These are phyloP conservation scores for Gulo gulo DNA, from an alignment of 2,113 vertebrate species.

Conservation along the genomic window DNA sequence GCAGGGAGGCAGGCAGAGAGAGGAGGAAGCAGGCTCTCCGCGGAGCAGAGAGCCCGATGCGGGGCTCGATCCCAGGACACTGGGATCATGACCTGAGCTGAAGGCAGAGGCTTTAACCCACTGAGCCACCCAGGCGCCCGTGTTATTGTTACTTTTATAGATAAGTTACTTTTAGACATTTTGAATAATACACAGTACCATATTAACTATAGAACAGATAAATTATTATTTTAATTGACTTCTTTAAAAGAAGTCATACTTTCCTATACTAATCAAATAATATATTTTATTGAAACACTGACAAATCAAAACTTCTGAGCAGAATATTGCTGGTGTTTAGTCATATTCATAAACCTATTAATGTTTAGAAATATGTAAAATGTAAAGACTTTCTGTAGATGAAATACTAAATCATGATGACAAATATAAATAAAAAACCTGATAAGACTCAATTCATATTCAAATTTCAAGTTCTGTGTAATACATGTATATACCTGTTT, in stretches of 20 bases:
- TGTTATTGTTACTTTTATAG: too few relatives aligned
- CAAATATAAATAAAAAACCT: background rate
- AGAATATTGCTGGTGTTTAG: background rate
- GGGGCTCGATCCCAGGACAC: too few relatives aligned
- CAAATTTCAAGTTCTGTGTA: background rate
- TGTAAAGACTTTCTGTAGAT: background rate
- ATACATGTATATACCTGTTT: background rate
- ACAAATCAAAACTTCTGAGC: background rate
- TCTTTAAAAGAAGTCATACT: background rate
- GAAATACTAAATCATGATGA: background rate
- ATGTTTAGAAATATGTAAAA: background rate
- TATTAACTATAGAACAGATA: background rate
- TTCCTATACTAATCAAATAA: background rate
- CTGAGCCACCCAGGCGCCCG: too few relatives aligned
- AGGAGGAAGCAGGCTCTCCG: too few relatives aligned
- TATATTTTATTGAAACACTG: background rate
- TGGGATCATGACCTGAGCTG: too few relatives aligned
- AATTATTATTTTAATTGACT: background rate
- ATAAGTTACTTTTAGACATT: background rate
- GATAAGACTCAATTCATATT: background rate
- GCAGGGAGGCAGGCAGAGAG: too few relatives aligned
- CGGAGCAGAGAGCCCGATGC: too few relatives aligned
- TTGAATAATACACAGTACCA: background rate
- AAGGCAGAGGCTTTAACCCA: too few relatives aligned
- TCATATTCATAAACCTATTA: background rate